Conservation (phyloP, 2,113 vertebrate species). For the Mormyrus iriodes region DNA sequence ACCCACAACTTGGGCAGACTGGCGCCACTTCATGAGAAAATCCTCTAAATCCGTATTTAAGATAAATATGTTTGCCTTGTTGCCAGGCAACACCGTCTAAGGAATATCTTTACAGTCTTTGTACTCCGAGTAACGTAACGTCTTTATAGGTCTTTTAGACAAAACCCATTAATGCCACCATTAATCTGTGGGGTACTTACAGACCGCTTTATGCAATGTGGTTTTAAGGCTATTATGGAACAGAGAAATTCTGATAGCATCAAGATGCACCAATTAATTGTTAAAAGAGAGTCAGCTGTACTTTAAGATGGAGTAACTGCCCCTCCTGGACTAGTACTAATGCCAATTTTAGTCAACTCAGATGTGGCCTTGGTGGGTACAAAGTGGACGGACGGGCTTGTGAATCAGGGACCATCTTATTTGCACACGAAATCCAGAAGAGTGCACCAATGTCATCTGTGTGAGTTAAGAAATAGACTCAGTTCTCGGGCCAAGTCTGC, state of each 20-base stretch:
- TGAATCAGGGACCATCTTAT: background rate
- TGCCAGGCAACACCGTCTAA: background rate
- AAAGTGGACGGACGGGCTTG: background rate
- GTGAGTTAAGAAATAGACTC: background rate
- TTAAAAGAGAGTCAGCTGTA: background rate
- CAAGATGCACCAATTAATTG: background rate
- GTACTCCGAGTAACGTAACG: background rate
- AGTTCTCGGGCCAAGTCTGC: background rate
- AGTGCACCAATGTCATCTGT: background rate
- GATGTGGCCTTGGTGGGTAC: background rate
- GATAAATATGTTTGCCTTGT: background rate
- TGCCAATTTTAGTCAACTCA: conserved; percentile 1
- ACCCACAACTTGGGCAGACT: background rate
- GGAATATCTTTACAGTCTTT: conserved; percentile 2
- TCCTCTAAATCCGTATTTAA: background rate
- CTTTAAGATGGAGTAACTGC: background rate
- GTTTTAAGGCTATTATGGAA: background rate
- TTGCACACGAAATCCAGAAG: background rate
- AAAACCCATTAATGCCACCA: background rate
- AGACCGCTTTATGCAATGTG: background rate
- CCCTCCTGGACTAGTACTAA: background rate
- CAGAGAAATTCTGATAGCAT: background rate
- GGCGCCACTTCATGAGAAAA: background rate
- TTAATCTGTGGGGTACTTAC: background rate
- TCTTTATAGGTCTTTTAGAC: background rate